Evolutionary conservation across 2,113 vertebrate genomes (phyloP).

Genomic region (Cettia cetti): DNA sequence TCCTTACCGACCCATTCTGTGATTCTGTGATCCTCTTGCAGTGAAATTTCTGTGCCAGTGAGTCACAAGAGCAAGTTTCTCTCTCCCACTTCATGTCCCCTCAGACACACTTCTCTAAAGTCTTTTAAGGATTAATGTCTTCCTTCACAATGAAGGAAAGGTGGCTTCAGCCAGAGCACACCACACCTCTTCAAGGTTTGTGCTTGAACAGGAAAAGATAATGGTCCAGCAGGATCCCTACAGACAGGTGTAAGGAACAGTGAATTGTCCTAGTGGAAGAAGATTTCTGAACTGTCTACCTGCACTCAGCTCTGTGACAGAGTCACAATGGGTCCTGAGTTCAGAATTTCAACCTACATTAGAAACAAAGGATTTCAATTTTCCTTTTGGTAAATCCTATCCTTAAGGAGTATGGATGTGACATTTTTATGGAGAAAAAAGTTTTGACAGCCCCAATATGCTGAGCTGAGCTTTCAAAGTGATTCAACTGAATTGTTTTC

Average conservation of each 20-base stretch:
- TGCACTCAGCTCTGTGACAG: neutral
- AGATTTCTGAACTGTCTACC: neutral
- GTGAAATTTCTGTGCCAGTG: neutral
- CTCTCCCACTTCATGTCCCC: neutral
- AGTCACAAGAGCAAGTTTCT: neutral
- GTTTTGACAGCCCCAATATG: neutral
- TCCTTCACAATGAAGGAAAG: neutral
- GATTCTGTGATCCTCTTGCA: neutral
- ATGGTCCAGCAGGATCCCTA: neutral
- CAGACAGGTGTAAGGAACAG: neutral
- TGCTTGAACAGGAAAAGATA: neutral
- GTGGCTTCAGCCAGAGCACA: neutral
- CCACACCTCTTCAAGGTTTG: neutral
- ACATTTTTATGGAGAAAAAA: neutral
- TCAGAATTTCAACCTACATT: neutral
- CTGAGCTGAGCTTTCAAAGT: neutral
- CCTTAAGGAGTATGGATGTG: neutral
- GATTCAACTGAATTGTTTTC: neutral
- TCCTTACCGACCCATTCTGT: neutral
- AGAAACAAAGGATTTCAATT: neutral
- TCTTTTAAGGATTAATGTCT: neutral
- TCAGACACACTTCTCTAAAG: neutral
- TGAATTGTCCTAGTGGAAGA: neutral
- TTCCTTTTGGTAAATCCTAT: neutral
- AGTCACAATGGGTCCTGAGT: neutral